phyloP scores from a whole-genome alignment of 2,888 invertebrate genomes.

The Cartodere bifasciata region DNA sequence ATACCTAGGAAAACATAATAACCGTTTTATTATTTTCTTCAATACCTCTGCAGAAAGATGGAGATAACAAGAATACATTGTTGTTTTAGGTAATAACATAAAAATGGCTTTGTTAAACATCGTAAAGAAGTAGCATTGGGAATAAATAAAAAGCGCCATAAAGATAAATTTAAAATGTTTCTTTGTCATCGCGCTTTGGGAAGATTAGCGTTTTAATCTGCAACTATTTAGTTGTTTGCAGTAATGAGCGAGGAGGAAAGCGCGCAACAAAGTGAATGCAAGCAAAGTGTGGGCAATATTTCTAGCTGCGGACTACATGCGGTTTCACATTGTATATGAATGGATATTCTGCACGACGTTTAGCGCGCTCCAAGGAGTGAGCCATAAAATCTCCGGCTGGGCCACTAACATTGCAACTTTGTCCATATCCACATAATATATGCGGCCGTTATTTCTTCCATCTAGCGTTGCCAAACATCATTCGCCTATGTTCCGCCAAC shows the following conservation, averaged over 20 bases:
- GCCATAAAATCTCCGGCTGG: constrained; percentile 27
- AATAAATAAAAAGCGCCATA: too few species aligned
- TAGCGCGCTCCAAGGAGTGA: constrained; percentile 29
- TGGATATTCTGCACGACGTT: constrained; percentile 33
- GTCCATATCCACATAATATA: constrained; percentile 18
- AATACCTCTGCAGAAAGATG: too few species aligned
- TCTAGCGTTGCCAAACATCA: constrained; percentile 7
- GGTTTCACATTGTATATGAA: constrained; percentile 30
- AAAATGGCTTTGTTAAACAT: too few species aligned
- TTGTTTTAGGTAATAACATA: too few species aligned
- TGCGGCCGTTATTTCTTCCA: constrained; percentile 7
- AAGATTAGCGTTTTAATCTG: constrained; percentile 23
- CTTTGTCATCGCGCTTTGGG: constrained; percentile 19
- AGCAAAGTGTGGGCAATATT: constrained; percentile 22
- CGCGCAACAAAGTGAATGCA: constrained; percentile 24
- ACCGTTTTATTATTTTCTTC: too few species aligned
- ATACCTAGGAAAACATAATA: too few species aligned
- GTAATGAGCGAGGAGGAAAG: constrained; percentile 9
- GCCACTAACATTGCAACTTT: constrained; percentile 23
- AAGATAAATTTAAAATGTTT: too few species aligned
- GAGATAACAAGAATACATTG: too few species aligned
- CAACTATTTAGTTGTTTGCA: constrained; percentile 22
- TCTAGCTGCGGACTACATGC: constrained; percentile 26
- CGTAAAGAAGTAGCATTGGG: too few species aligned
- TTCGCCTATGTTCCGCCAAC: constrained; percentile 5